Percentiles rank a stretch among this genome's conserved stretches.
phyloP scores from a whole-genome alignment of 2,797 vertebrate species.

The Sebastolobus altivelis region DNA sequence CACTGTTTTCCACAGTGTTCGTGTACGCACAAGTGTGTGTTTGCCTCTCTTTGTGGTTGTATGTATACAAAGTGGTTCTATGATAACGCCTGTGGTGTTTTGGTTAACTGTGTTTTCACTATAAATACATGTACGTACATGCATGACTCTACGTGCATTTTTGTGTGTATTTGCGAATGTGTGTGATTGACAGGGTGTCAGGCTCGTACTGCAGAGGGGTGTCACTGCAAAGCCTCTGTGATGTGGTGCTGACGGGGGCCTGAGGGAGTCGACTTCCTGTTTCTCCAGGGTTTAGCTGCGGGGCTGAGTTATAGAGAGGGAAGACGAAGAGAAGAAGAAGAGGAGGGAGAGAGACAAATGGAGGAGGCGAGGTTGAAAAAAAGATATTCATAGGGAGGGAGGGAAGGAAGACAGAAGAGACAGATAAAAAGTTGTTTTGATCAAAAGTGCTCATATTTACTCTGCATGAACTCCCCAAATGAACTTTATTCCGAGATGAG shows the following conservation, averaged over 20 bases:
- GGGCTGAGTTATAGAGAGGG: conserved; percentile 32
- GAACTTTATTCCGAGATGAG: conserved; percentile 46
- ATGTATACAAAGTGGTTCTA: conserved; percentile 19
- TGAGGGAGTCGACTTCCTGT: conserved; percentile 26
- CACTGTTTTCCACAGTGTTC: conserved; percentile 12
- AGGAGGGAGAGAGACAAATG: conserved; percentile 12
- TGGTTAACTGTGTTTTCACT: not conserved
- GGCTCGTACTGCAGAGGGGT: conserved; percentile 7
- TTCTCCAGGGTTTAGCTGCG: conserved; percentile 53
- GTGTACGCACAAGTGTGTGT: conserved; percentile 21
- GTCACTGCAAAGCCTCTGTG: conserved; percentile 54
- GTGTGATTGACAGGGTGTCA: conserved; percentile 49
- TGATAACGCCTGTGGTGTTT: not conserved
- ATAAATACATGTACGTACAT: not conserved
- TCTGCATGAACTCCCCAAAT: conserved; percentile 38
- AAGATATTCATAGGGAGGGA: not conserved
- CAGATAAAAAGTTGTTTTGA: conserved; percentile 40
- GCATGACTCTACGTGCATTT: not conserved
- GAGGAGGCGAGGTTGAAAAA: conserved; percentile 27
- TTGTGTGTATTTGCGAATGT: not conserved
- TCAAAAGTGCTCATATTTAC: conserved; percentile 47
- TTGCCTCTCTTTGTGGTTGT: conserved; percentile 18
- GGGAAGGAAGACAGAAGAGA: conserved; percentile 11
- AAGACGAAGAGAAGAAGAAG: not conserved
- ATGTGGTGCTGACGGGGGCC: conserved; percentile 50